Conservation (phyloP, 1,140 invertebrate genomes). For the Ips nitidus region DNA sequence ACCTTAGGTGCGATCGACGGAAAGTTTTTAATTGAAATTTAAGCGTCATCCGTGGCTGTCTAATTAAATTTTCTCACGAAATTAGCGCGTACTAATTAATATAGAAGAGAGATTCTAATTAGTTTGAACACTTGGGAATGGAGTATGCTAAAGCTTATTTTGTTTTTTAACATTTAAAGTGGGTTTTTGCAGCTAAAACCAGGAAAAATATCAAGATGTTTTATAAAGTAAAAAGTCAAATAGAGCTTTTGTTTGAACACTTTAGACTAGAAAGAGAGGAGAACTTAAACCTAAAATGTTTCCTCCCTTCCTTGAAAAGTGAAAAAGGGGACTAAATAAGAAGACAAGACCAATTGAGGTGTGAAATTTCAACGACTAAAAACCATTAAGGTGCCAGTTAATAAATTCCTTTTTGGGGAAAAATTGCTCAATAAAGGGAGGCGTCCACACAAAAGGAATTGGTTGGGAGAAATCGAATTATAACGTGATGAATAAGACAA, state of each 20-base stretch:
- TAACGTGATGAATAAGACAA: not conserved
- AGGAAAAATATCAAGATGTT: no score
- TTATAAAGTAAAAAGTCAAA: no score
- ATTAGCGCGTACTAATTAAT: not conserved
- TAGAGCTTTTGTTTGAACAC: no score
- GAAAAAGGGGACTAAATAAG: no score
- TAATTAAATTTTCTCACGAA: not conserved
- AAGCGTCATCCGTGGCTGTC: not conserved
- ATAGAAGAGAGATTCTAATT: constrained; percentile 1
- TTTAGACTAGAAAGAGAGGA: no score
- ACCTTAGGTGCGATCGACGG: not conserved
- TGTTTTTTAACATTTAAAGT: no score
- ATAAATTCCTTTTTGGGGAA: constrained; percentile 5
- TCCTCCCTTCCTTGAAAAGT: no score
- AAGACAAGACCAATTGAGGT: not conserved
- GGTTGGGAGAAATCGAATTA: not conserved
- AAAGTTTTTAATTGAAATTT: constrained; percentile 2
- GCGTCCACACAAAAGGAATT: not conserved
- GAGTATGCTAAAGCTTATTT: no score
- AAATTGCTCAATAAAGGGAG: not conserved
- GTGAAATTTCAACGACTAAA: not conserved
- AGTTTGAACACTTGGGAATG: not conserved
- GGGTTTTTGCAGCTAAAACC: no score
- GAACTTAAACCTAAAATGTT: no score
- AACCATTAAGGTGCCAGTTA: not conserved